Conservation (phyloP, 53 echinoderm and acorn worm species). For the Holothuria leucospilota region DNA sequence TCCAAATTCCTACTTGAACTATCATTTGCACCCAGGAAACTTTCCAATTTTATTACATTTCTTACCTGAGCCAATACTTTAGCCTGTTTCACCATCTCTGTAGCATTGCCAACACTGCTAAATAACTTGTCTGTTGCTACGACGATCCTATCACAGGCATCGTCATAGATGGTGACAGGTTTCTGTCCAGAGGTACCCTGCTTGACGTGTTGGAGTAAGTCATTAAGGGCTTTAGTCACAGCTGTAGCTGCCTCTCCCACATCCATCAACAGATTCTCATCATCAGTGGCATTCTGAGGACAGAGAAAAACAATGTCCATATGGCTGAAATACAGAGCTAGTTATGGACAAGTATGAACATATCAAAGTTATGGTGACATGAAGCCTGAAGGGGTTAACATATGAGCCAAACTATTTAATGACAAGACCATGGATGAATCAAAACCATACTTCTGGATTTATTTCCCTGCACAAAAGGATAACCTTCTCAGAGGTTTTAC, state of each 20-base stretch:
- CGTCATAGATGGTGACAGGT: conserved; percentile 81
- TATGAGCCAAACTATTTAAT: too few relatives aligned
- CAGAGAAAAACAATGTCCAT: background rate
- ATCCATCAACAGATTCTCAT: conserved; percentile 79
- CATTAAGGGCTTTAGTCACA: conserved; percentile 92
- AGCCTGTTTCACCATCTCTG: conserved; percentile 97
- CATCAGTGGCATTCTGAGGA: conserved; percentile 73
- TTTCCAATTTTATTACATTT: background rate
- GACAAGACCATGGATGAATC: too few relatives aligned
- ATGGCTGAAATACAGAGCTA: background rate
- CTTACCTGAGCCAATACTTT: conserved; percentile 95
- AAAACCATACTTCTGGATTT: too few relatives aligned
- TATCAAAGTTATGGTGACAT: background rate
- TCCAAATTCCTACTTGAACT: too few relatives aligned
- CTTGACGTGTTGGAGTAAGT: conserved; percentile 91
- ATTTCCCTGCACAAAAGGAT: too few relatives aligned
- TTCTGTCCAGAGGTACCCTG: conserved; percentile 78
- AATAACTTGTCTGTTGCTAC: conserved; percentile 93
- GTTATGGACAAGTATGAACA: background rate
- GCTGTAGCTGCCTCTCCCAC: conserved; percentile 89
- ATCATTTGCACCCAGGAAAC: too few relatives aligned
- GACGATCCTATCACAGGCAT: conserved; percentile 89
- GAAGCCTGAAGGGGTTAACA: too few relatives aligned
- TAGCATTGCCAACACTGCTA: conserved; percentile 90
- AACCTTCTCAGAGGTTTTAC: too few relatives aligned